Evolutionary conservation across 37 sponge, comb jelly and placozoan genomes (phyloP).

Genomic region (Diacarnus erythraeanus): DNA sequence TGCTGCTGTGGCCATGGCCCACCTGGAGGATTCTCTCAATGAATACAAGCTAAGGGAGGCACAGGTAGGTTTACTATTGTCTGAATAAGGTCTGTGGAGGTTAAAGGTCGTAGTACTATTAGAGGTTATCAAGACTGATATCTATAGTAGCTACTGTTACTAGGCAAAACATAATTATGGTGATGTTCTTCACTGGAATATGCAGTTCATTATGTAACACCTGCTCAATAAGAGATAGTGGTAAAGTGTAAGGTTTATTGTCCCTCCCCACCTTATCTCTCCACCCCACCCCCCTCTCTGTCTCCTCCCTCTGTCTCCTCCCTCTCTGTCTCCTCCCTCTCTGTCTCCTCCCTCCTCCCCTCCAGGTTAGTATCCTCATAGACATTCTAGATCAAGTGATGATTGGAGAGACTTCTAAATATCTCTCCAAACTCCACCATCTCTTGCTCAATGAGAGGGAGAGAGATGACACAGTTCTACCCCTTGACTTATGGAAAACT

Average conservation of each 20-base stretch:
- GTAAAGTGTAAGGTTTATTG: not conserved
- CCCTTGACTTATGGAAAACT: conserved; percentile 77
- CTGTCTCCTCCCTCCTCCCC: not conserved
- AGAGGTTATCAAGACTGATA: too few relatives aligned
- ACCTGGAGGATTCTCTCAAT: conserved; percentile 17
- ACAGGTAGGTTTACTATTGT: conserved; percentile 23
- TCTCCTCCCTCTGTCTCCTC: not conserved
- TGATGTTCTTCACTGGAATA: too few relatives aligned
- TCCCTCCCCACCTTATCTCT: not conserved
- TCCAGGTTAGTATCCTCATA: conserved; percentile 28
- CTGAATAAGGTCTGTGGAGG: not conserved
- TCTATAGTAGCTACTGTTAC: too few relatives aligned
- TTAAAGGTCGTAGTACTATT: too few relatives aligned
- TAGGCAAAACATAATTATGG: too few relatives aligned
- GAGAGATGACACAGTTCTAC: conserved; percentile 67
- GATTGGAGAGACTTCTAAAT: conserved; percentile 52
- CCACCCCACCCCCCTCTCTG: not conserved
- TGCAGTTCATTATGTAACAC: too few relatives aligned
- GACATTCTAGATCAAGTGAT: conserved; percentile 52
- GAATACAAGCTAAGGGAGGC: conserved; percentile 44
- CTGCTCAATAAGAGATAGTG: too few relatives aligned
- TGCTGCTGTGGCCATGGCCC: too few relatives aligned
- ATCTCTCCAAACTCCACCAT: conserved; percentile 41
- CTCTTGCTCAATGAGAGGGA: conserved; percentile 47
- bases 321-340: not conserved